Evolutionary conservation across 2,797 vertebrate species (phyloP), one percentile per base, ranked within the genome.

Genomic region (Eutrigla gurnardus): DNA sequence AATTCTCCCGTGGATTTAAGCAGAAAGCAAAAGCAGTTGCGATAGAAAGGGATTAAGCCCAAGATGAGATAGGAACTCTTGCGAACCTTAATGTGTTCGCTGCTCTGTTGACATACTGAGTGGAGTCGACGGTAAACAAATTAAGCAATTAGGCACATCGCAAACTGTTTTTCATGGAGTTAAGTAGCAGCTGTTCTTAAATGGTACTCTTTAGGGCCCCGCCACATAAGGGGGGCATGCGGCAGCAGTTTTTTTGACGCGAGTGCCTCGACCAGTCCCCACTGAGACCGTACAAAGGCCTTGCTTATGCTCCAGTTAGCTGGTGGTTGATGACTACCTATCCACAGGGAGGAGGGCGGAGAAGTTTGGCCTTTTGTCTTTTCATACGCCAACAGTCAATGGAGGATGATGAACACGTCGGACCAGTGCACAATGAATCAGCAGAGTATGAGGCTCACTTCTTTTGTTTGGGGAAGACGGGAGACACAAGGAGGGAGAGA

Each of bases 111-210:
- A 88, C 84, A 81, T 58, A 70, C 77, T 77, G 77, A 90, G 82
- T 45, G 60, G 77, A 89, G 85, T 84, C 74, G 78, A 83, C 78
- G 61, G 88, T 90, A 91, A 92, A 92, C 85, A 91, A 90, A 93
- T 93, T 88, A 92, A 88, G 85, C 88, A 91, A 93, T 92, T 91
- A 88, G 78, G 78, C 87, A 79, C 69, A 73, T 84, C 11, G 60
- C 79, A 86, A 89, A 92, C 81, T 84, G 89, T 91, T 90, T 86
- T 88, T 92, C 85, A 86, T 84, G 62, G 86, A 86, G 84, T 90
- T 90, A 87, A 93, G 81, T 36, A 84, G 83, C 88, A 93, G 86
- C 79, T 91, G 88, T 88, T 91, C 77, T 88, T 88, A 87, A 90
- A 87, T 74, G 78, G 74, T 81, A 63, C 74, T 83, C 87, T 84